These are phyloP conservation scores for Oceanites oceanicus DNA, from an alignment of 2,113 vertebrate species.

Conservation along the genomic window DNA sequence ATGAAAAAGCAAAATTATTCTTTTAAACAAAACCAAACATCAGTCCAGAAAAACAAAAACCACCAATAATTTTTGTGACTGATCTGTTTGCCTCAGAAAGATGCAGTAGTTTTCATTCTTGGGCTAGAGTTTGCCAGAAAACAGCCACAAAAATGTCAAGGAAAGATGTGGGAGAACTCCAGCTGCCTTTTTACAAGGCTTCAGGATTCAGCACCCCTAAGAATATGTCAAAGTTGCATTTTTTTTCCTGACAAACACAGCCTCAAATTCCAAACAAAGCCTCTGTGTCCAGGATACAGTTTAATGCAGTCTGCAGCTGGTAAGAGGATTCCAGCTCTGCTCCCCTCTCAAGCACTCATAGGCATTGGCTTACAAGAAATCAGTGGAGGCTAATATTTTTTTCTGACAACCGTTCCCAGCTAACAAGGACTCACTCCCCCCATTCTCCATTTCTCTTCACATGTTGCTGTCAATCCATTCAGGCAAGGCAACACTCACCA, in stretches of 20 bases:
- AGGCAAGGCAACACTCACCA: constrained; percentile 73
- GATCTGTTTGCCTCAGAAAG: neutral
- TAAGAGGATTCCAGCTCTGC: neutral
- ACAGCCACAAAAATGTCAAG: neutral
- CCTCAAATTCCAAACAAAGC: neutral
- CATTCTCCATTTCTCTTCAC: neutral
- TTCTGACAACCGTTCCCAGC: neutral
- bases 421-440: neutral
- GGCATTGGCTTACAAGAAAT: neutral
- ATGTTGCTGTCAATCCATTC: neutral
- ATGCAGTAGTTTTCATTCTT: neutral
- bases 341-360: neutral
- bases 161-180: neutral
- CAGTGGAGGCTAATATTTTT: neutral
- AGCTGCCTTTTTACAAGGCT: neutral
- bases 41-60: neutral
- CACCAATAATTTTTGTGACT: neutral
- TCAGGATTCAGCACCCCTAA: neutral
- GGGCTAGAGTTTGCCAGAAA: neutral
- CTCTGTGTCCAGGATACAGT: neutral
- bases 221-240: neutral
- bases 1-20: neutral
- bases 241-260: neutral
- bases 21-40: neutral
- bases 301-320: neutral